Conservation (phyloP, 2,888 invertebrate species). For the Aporophyla lueneburgensis region DNA sequence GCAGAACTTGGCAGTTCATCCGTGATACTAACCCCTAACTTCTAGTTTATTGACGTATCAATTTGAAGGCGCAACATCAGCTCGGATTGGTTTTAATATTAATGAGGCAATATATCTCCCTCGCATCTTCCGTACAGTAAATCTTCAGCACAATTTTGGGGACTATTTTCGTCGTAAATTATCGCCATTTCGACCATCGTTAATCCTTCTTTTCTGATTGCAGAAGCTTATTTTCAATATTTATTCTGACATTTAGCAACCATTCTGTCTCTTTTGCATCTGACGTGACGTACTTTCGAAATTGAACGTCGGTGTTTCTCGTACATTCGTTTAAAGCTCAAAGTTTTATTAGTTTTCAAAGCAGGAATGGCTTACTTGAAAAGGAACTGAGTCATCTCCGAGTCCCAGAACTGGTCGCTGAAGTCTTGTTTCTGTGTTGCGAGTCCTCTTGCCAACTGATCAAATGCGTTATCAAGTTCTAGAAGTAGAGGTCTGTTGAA, state of each 20-base stretch:
- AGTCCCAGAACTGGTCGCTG: constrained; percentile 94
- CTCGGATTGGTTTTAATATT: constrained; percentile 61
- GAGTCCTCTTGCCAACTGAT: constrained; percentile 94
- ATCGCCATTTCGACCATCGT: constrained; percentile 35
- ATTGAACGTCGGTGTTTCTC: constrained; percentile 9
- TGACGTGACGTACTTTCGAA: constrained; percentile 5
- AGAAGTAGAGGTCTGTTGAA: constrained; percentile 92
- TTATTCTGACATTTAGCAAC: background rate
- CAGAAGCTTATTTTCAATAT: constrained; percentile 22
- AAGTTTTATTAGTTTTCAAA: constrained; percentile 47
- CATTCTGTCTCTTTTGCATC: constrained; percentile 14
- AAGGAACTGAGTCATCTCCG: constrained; percentile 91
- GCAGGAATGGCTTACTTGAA: constrained; percentile 80
- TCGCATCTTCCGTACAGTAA: constrained; percentile 49
- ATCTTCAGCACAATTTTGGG: constrained; percentile 43
- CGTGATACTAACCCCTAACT: background rate
- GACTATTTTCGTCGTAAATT: constrained; percentile 53
- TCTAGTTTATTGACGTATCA: constrained; percentile 46
- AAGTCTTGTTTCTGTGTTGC: constrained; percentile 94
- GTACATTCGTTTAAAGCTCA: constrained; percentile 14
- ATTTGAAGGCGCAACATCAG: constrained; percentile 31
- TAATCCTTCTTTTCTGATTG: constrained; percentile 38
- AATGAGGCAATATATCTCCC: constrained; percentile 54
- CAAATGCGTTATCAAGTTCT: constrained; percentile 92
- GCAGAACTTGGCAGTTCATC: constrained; percentile 23